Base-by-base conservation (phyloP, 2,888 invertebrate species). In the Orthonevra nobilis region DNA sequence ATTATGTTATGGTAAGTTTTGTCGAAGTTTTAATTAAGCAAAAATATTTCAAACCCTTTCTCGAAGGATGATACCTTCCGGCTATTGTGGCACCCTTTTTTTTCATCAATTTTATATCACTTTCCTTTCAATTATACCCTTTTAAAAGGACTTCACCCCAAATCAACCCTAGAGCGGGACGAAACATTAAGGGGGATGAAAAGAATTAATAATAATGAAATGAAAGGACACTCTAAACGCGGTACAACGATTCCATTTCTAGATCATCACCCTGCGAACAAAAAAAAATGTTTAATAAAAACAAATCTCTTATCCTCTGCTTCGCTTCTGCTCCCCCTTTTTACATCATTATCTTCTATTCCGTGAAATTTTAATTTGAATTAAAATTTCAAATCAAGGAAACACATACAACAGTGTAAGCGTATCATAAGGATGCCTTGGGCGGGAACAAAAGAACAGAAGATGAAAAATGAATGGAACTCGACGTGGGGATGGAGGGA, bases 1-100 rank as follows among this genome's bases (percentile, higher is more conserved):
- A 98, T 92, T 98, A 98, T 92, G 97, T 98, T 86, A 98, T 98
- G 97, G 97, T 98, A 92, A 93, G 93, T 90, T 30, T 7, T 30
- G 3, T 12, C 14, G 7, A 3, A 23, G 23, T 23, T 23, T 23
- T 23, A 23, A 4, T 23, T 19, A 38, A 10, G 50, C 10, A 14
- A 32, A 17, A 20, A 30, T 50, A n/a, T 9, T 10, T 14, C 17
- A 12, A n/a, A 12, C n/a, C n/a, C n/a, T n/a, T n/a, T n/a, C n/a
- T n/a, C n/a, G n/a, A 3, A 28, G 19, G 10, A 28, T 23, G 19
- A n/a, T n/a, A n/a, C n/a, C n/a, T n/a, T n/a, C n/a, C n/a, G n/a
- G n/a, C n/a, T n/a, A n/a, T n/a, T n/a, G n/a, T 48, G 38, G 52
- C 58, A 60, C 52, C 70, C 63, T 64, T 58, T 61, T 52, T 44